Base-by-base conservation (phyloP, 2,888 invertebrate species). In the Lottia scabra region DNA sequence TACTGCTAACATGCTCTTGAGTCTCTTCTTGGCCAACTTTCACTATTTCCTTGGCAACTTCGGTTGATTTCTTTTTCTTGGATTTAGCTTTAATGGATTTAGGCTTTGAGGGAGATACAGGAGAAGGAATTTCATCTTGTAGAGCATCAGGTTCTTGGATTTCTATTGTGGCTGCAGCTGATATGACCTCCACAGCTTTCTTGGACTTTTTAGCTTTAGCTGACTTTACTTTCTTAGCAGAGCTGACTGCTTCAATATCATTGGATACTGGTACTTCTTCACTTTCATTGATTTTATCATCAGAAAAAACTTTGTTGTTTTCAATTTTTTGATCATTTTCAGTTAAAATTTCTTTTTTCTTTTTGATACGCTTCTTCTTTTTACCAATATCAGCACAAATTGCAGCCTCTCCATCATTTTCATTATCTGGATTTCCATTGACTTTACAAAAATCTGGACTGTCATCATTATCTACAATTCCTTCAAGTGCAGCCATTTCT, bases 281-380 rank as follows among this genome's bases (percentile, higher is more conserved):
- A 56, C 23, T 23, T 56, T 56, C 56, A 23, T 23, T 13, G 8
- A 23, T 56, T 19, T 67, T 65, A 48, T 46, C 19, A 43, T 71
- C 65, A 30, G 19, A 48, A 44, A 38, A 26, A 26, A 63, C 68
- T 63, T 68, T 45, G 63, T 70, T 63, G 10, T 68, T 70, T 64
- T 76, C 75, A 67, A 45, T 67, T 62, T 75, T 63, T 15, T 26
- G 43, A 16, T 23, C 30, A 62, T 62, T 63, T 67, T 64, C 69
- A 19, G 38, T 38, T 38, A 13, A 13, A 23, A 23, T 1, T 56
- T 67, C 65, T 15, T 68, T 68, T 38, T 68, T 72, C 65, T 65
- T 72, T 64, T 56, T 27, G 38, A 27, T 23, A 23, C 66, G 38
- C 43, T 68, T 72, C 64, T 68, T 68, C 30, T 56, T 56, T 23